Base-by-base conservation (phyloP, 1,140 invertebrate species). In the Condylostylus longicornis region DNA sequence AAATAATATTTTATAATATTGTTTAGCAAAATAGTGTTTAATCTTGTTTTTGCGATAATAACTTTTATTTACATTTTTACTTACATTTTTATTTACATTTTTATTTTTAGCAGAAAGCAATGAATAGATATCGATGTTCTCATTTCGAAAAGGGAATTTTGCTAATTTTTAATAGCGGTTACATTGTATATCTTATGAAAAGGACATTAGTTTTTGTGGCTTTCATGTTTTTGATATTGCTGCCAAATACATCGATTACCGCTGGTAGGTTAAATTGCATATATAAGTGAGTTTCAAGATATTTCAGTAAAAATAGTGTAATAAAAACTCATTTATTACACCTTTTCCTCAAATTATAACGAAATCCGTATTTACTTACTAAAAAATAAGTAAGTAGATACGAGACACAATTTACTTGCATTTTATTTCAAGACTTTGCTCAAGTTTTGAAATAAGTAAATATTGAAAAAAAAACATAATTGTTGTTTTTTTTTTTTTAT, bases 181-280 rank as follows among this genome's bases (percentile, higher is more conserved):
- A 31, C n/a, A n/a, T n/a, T 31, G 29, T 10, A 6, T 10, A 17
- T 31, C 7, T 7, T 31, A 17, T 31, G 10, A 17, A 6, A 31
- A 31, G 13, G 13, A 13, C 15, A 31, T 31, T 13, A 31, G 15
- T 17, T 7, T 31, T 13, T 17, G 6, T 31, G 7, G 15, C 13
- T 13, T 7, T 31, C 6, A 7, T 13, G 13, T 31, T 31, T 6
- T 13, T 31, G 13, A 17, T 31, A 6, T 13, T 31, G 7, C 15
- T 31, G 29, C 29, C 29, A 31, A 31, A 13, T 6, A 31, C 10
- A 31, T 31, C 29, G 7, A 7, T 31, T 7, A 13, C 9, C 5
- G 29, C 29, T 31, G 29, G 29, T 31, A 31, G 75, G 54, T 58
- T 63, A 25, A 25, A 8, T 8, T 25, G n/a, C 7, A 8, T 8